phyloP scores from a whole-genome alignment of 2,113 vertebrate species.

The Melanerpes aurifrons region DNA sequence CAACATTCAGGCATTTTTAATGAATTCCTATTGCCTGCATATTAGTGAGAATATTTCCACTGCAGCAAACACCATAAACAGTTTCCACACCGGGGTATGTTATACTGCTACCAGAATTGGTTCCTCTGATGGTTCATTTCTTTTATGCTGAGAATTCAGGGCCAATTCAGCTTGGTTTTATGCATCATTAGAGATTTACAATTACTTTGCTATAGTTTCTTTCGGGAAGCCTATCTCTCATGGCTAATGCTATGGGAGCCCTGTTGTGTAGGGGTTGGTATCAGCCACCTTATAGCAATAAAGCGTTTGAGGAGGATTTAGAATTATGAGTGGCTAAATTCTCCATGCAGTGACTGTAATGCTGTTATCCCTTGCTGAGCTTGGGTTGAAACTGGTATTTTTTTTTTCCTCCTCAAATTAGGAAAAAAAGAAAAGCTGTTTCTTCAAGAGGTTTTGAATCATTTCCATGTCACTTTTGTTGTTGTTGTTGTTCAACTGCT shows the following conservation, averaged over 20 bases:
- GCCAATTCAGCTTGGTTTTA: conserved; percentile 69
- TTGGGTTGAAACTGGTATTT: conserved; percentile 8
- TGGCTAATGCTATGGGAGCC: conserved; percentile 68
- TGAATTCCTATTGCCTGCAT: conserved; percentile 26
- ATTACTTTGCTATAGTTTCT: conserved; percentile 75
- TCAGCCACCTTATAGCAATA: conserved; percentile 68
- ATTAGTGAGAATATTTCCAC: conserved; percentile 67
- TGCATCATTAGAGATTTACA: conserved; percentile 78
- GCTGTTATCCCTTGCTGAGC: conserved; percentile 69
- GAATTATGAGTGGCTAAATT: conserved; percentile 67
- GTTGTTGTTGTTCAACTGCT: background rate
- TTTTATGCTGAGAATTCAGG: conserved; percentile 70
- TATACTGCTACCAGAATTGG: conserved; percentile 66
- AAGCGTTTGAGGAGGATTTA: conserved; percentile 67
- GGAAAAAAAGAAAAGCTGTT: background rate
- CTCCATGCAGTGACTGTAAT: conserved; percentile 20
- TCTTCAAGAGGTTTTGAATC: conserved; percentile 38
- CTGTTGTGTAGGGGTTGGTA: conserved; percentile 63
- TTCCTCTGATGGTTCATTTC: conserved; percentile 72
- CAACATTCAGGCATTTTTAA: conserved; percentile 4
- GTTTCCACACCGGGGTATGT: conserved; percentile 56
- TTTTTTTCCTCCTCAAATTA: conserved; percentile 23
- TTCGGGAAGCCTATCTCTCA: conserved; percentile 64
- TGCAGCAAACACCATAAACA: conserved; percentile 62
- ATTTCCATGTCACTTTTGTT: conserved; percentile 8